Conservation (phyloP, 2,113 vertebrate genomes). For the Lutjanus erythropterus region DNA sequence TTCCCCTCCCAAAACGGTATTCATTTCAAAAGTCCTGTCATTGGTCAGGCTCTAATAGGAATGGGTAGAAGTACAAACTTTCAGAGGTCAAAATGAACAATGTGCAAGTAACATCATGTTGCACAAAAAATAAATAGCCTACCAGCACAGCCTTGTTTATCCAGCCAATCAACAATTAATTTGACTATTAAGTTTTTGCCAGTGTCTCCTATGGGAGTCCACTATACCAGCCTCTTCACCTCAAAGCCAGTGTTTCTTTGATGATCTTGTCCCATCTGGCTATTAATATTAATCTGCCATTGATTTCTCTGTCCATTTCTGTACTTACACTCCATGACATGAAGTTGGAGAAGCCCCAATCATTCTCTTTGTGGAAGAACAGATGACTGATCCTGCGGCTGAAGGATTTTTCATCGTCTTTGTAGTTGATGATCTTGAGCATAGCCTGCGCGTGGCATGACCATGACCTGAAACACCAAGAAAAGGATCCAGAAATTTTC, state of each 20-base stretch:
- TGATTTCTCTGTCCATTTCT: background rate
- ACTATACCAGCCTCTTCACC: background rate
- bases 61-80: background rate
- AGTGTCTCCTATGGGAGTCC: too few relatives aligned
- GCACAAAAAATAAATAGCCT: too few relatives aligned
- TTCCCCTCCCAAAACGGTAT: too few relatives aligned
- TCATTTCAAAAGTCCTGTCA: too few relatives aligned
- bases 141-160: background rate
- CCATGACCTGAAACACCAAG: constrained; percentile 90
- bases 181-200: background rate
- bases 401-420: constrained; percentile 99
- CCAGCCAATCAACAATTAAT: background rate
- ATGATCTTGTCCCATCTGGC: background rate
- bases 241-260: background rate
- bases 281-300: background rate
- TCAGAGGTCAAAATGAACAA: background rate
- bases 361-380: constrained; percentile 99
- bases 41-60: too few relatives aligned
- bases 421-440: constrained; percentile 99
- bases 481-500: background rate
- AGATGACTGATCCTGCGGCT: constrained; percentile 98
- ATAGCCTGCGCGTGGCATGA: constrained; percentile 99
- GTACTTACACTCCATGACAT: constrained; percentile 99
- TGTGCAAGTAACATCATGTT: background rate
- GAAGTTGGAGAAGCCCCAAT: constrained; percentile 99